Conservation (phyloP, 1,140 invertebrate genomes). For the Apis dorsata region DNA sequence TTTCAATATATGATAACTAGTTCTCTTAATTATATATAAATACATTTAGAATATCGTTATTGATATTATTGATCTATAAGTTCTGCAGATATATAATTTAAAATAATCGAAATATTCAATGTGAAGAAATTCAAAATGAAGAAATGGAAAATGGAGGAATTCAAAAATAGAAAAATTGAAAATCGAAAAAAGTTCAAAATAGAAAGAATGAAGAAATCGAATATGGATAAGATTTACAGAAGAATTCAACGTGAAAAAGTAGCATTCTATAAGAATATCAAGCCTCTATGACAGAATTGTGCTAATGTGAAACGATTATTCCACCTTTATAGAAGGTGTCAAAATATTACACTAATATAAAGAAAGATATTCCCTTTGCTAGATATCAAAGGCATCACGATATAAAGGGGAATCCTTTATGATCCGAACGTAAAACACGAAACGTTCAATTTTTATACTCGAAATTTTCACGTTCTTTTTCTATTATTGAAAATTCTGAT, state of each 20-base stretch:
- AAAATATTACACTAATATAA: not conserved
- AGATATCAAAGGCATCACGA: constrained; percentile 3
- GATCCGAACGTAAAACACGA: not conserved
- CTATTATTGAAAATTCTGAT: not conserved
- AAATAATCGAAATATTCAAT: no score
- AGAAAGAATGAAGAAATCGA: no score
- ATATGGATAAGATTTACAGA: not conserved
- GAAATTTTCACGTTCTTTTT: not conserved
- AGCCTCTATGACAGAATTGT: not conserved
- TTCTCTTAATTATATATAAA: no score
- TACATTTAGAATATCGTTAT: no score
- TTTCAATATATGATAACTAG: no score
- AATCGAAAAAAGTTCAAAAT: no score
- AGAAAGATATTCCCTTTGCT: not conserved
- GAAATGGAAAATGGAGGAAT: no score
- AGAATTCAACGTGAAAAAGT: no score
- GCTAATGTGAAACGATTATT: not conserved
- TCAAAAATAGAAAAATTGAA: no score
- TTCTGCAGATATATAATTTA: no score
- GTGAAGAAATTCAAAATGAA: no score
- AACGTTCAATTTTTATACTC: not conserved
- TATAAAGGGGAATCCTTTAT: not conserved
- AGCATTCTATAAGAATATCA: not conserved
- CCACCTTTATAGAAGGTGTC: not conserved
- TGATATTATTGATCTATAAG: no score